Evolutionary conservation across 2,888 invertebrate species (phyloP).

Genomic region (Pinctada fucata): DNA sequence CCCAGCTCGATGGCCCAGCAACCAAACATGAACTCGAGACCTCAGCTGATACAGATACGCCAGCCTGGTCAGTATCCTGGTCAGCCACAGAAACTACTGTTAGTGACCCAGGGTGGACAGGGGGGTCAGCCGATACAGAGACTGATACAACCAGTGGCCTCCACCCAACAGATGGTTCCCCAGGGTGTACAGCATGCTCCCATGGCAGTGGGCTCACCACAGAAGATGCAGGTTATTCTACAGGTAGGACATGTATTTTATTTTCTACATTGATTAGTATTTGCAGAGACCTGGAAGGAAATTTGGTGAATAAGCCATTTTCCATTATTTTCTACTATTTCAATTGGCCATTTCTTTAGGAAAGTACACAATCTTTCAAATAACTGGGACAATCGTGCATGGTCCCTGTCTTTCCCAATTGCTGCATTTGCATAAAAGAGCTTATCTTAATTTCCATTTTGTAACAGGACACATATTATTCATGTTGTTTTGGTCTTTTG

Average conservation of each 20-base stretch:
- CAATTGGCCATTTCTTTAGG: neutral
- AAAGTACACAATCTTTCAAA: neutral
- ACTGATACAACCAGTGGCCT: conserved; percentile 5
- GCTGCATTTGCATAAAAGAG: no score
- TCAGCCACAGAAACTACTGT: conserved; percentile 34
- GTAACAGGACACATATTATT: no score
- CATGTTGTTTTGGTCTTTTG: no score
- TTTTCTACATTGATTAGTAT: neutral
- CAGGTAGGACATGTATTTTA: conserved; percentile 23
- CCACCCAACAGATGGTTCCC: conserved; percentile 10
- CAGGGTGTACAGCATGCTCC: conserved; percentile 30
- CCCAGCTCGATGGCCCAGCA: conserved; percentile 11
- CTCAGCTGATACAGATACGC: conserved; percentile 38
- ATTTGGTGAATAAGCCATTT: neutral
- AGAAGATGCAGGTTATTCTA: conserved; percentile 31
- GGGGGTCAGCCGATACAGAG: conserved; percentile 9
- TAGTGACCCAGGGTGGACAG: conserved; percentile 6
- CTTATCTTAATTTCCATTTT: no score
- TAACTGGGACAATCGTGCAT: neutral
- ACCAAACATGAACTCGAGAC: conserved; percentile 17
- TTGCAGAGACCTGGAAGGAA: neutral
- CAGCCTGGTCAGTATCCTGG: conserved; percentile 24
- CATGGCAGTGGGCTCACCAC: conserved; percentile 26
- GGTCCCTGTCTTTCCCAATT: neutral
- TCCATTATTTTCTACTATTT: neutral